phyloP scores from a whole-genome alignment of 1,140 invertebrate genomes.

The Triops longicaudatus region DNA sequence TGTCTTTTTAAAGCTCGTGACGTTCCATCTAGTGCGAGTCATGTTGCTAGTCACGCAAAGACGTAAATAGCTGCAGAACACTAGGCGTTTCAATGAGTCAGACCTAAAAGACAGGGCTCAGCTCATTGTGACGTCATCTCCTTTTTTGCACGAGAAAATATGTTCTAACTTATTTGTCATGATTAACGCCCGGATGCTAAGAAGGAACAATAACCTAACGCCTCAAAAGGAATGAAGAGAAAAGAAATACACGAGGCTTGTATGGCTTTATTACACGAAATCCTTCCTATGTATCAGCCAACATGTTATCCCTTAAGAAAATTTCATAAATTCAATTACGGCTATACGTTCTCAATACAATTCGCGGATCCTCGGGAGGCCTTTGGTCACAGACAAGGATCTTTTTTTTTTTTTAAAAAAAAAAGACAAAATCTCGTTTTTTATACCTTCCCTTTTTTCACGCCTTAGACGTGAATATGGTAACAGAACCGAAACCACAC shows the following conservation, averaged over 20 bases:
- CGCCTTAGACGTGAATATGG: conserved; percentile 65
- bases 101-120: background rate
- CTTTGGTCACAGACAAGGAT: no score
- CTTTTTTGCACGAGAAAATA: background rate
- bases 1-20: background rate
- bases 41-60: conserved; percentile 14
- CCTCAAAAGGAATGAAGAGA: background rate
- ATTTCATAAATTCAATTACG: background rate
- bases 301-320: background rate
- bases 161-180: background rate
- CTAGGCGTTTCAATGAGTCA: conserved; percentile 1
- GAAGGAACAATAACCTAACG: background rate
- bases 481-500: conserved; percentile 71
- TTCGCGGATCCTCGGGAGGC: no score
- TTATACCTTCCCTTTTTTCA: conserved; percentile 38
- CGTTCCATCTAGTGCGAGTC: conserved; percentile 6
- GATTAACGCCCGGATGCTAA: conserved; percentile 16
- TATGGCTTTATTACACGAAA: background rate
- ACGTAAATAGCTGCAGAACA: conserved; percentile 15
- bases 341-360: background rate
- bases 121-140: background rate
- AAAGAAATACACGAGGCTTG: background rate
- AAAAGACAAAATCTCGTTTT: no score
- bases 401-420: no score
- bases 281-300: background rate